Percentiles rank a stretch among this genome's conserved stretches.
These are phyloP conservation scores for Anisognathus igniventris DNA, from an alignment of 2,797 vertebrate genomes.

Conservation along the genomic window DNA sequence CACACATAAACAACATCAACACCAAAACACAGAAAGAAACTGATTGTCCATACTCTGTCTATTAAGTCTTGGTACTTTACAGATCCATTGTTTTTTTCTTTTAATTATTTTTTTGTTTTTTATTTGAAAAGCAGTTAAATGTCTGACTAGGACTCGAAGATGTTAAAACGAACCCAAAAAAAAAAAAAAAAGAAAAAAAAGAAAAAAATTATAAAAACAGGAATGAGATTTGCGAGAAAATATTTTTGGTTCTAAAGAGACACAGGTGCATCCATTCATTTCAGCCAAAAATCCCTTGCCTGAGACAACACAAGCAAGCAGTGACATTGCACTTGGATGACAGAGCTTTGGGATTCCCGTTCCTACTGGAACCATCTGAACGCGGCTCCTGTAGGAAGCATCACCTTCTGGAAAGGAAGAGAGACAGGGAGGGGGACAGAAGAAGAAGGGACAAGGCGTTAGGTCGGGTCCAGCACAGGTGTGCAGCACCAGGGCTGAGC, in stretches of 20 bases:
- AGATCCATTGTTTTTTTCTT: slow-evolving; percentile 74
- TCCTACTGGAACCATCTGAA: slow-evolving; percentile 99
- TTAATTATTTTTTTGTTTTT: slow-evolving; percentile 48
- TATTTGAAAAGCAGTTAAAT: slow-evolving; percentile 79
- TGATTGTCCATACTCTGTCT: slow-evolving; percentile 99
- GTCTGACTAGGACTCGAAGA: slow-evolving; percentile 78
- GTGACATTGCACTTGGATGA: slow-evolving; percentile 98
- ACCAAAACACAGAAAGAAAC: slow-evolving; percentile 97
- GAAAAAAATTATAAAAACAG: slow-evolving; percentile 88
- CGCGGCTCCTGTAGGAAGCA: slow-evolving; percentile 97
- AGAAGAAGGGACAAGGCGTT: slow-evolving; percentile 63
- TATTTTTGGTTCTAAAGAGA: slow-evolving; percentile 99
- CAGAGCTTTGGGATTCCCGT: slow-evolving; percentile 82
- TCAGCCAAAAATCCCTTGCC: slow-evolving; percentile 89
- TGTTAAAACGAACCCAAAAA: slow-evolving; percentile 78
- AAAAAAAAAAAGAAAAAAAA: slow-evolving; percentile 40
- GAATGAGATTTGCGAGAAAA: slow-evolving; percentile 97
- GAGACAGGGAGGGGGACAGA: slow-evolving; percentile 69
- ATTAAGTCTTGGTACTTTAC: slow-evolving; percentile 89
- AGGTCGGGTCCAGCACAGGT: background rate
- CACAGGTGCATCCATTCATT: slow-evolving; percentile 91
- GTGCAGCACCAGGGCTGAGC: background rate
- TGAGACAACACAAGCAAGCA: slow-evolving; percentile 91
- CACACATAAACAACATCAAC: slow-evolving; percentile 99
- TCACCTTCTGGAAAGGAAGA: slow-evolving; percentile 94